Percentiles rank a stretch among this genome's conserved stretches.
These are phyloP conservation scores for Pogona vitticeps DNA, from an alignment of 2,113 vertebrate genomes.

Conservation along the genomic window DNA sequence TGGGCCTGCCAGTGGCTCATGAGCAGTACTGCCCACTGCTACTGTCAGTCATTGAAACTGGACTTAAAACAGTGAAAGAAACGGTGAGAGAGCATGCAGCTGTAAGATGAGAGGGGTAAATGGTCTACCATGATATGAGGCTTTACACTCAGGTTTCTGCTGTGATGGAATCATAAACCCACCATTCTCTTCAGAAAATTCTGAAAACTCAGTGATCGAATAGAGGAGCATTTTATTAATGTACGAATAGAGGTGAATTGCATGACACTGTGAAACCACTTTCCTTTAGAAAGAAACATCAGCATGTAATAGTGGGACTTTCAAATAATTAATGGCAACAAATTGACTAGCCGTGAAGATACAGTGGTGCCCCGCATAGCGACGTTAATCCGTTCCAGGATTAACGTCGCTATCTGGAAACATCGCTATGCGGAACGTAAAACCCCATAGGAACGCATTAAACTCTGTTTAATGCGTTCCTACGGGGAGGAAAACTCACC, in stretches of 20 bases:
- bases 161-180: neutral
- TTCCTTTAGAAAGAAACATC: slow-evolving; percentile 21
- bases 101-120: neutral
- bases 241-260: slow-evolving; percentile 8
- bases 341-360: slow-evolving; percentile 8
- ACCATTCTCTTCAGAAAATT: neutral
- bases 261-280: slow-evolving; percentile 36
- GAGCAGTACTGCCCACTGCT: neutral
- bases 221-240: neutral
- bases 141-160: neutral
- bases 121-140: neutral
- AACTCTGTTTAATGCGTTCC: too few relatives aligned
- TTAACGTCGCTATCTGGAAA: too few relatives aligned
- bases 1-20: neutral
- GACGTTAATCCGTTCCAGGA: too few relatives aligned
- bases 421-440: too few relatives aligned
- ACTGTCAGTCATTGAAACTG: neutral
- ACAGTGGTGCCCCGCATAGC: too few relatives aligned
- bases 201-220: neutral
- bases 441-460: too few relatives aligned
- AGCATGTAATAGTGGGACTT: neutral
- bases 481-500: too few relatives aligned
- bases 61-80: accelerated
- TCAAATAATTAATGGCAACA: neutral
- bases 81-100: neutral